These are phyloP conservation scores for Passer montanus DNA, from an alignment of 2,113 vertebrate genomes.

Conservation along the genomic window DNA sequence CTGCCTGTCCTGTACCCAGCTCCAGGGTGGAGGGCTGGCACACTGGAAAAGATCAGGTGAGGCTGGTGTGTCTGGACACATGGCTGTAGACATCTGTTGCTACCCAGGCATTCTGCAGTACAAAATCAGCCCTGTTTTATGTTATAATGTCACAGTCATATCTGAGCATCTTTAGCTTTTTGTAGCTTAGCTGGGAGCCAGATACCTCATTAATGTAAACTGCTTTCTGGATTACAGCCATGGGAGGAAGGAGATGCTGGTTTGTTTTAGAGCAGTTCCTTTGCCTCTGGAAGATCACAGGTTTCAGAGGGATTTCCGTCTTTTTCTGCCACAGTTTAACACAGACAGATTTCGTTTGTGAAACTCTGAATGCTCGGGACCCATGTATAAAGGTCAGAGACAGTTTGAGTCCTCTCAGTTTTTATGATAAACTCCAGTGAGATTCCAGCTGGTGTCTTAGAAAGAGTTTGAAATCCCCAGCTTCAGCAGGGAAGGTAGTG, in stretches of 20 bases:
- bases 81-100: neutral
- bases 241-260: neutral
- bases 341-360: neutral
- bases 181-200: neutral
- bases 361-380: neutral
- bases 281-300: slow-evolving; percentile 23
- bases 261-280: slow-evolving; percentile 31
- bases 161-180: slow-evolving; percentile 6
- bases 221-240: slow-evolving; percentile 1
- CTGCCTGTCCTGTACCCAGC: neutral
- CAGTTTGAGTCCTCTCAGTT: neutral
- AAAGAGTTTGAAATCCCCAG: neutral
- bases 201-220: neutral
- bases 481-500: neutral
- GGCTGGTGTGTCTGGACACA: neutral
- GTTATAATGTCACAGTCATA: neutral
- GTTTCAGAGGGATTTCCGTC: neutral
- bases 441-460: neutral
- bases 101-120: neutral
- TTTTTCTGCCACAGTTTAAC: neutral
- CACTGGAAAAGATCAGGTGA: neutral
- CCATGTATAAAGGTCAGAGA: neutral
- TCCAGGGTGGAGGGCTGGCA: neutral
- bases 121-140: neutral
- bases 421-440: neutral